Conservation (phyloP, 2,113 vertebrate genomes). For the Pampusana beccarii region DNA sequence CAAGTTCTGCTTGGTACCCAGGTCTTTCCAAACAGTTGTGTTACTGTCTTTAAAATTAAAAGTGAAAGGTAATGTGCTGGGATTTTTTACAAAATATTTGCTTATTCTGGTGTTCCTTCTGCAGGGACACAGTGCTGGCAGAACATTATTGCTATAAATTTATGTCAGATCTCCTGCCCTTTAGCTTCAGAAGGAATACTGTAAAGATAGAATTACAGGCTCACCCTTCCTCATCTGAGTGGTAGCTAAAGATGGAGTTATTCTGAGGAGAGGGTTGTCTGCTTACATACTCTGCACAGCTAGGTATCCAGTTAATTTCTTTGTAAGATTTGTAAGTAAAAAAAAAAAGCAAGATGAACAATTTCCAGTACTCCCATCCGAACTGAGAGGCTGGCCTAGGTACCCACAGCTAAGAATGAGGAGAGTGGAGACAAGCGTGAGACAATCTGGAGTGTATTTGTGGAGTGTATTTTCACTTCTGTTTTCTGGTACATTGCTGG, state of each 20-base stretch:
- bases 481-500: background rate
- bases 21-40: background rate
- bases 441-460: background rate
- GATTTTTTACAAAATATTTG: background rate
- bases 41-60: background rate
- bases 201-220: slow-evolving; percentile 17
- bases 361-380: background rate
- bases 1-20: background rate
- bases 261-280: background rate
- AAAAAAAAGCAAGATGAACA: background rate
- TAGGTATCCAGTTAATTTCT: background rate
- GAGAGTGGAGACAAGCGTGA: background rate
- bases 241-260: background rate
- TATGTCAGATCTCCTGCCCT: background rate
- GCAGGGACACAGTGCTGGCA: background rate
- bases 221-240: background rate
- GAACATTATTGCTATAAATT: background rate
- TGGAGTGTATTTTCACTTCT: background rate
- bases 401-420: background rate
- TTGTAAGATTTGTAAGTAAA: background rate
- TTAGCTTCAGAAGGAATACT: background rate
- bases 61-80: background rate
- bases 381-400: background rate
- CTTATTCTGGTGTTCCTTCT: background rate
- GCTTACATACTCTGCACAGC: background rate